Percentiles rank a stretch among this genome's conserved stretches.
Conservation (phyloP, 1,140 invertebrate genomes). For the Scaptodrosophila lebanonensis region DNA sequence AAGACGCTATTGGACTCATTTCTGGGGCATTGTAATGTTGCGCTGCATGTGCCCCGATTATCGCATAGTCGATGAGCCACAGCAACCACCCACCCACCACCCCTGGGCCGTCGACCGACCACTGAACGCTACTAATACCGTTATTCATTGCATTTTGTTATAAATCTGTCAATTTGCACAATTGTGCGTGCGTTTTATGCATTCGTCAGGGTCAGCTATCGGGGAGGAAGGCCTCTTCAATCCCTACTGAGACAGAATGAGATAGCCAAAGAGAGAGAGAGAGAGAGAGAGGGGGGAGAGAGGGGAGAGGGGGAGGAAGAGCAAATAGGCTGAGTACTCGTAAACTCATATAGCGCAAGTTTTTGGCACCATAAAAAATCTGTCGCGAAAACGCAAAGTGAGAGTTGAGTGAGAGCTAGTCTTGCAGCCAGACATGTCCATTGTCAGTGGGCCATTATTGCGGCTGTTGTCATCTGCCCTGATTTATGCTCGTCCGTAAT, state of each 20-base stretch:
- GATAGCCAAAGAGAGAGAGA: not conserved
- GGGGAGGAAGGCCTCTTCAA: too few relatives aligned
- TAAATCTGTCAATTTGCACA: slow-evolving; percentile 74
- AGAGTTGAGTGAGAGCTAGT: too few relatives aligned
- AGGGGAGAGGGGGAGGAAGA: not conserved
- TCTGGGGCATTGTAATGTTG: too few relatives aligned
- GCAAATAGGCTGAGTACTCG: not conserved
- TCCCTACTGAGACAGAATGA: too few relatives aligned
- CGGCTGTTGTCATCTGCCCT: not conserved
- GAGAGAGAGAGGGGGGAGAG: not conserved
- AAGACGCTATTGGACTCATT: too few relatives aligned
- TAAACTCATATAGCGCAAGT: slow-evolving; percentile 4
- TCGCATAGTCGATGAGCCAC: too few relatives aligned
- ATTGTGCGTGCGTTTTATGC: slow-evolving; percentile 55
- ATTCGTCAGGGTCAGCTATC: slow-evolving; percentile 22
- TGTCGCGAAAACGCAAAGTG: slow-evolving; percentile 10
- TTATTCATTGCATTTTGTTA: slow-evolving; percentile 72
- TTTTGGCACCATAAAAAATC: slow-evolving; percentile 2
- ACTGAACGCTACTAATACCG: slow-evolving; percentile 57
- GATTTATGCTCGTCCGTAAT: slow-evolving; percentile 22
- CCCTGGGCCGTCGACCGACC: too few relatives aligned
- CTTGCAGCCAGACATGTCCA: too few relatives aligned
- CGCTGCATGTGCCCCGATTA: too few relatives aligned
- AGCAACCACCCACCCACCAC: too few relatives aligned
- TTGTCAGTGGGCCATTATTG: too few relatives aligned